Evolutionary conservation across 2,113 vertebrate species (phyloP).

Genomic region (Nansenia antarctica): DNA sequence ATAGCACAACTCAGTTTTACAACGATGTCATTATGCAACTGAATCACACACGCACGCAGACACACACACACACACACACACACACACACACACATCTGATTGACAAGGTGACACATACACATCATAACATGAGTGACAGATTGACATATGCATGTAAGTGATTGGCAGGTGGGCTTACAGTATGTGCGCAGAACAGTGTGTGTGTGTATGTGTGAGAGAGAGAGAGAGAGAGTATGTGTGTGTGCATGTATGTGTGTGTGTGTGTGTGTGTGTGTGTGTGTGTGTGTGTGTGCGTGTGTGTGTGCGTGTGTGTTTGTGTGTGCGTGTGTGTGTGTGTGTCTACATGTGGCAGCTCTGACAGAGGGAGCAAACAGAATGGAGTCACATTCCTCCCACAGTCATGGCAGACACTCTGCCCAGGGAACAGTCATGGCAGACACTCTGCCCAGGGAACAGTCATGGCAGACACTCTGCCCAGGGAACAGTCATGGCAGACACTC

Average conservation of each 20-base stretch:
- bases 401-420: constrained; percentile 15
- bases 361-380: neutral
- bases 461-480: no score
- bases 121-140: neutral
- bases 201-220: constrained; percentile 1
- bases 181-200: constrained; percentile 3
- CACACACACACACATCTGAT: neutral
- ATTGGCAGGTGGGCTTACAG: constrained; percentile 1
- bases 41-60: neutral
- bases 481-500: constrained; percentile 26
- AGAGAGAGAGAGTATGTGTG: no score
- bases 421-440: constrained; percentile 23
- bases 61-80: neutral
- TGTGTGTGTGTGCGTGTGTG: neutral
- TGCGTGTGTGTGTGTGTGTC: neutral
- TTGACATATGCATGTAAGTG: neutral
- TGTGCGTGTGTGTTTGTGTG: no score
- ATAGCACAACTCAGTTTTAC: neutral
- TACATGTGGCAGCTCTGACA: constrained; percentile 6
- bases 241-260: constrained; percentile 3
- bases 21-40: neutral
- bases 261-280: neutral
- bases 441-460: no score
- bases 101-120: neutral
- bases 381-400: constrained; percentile 22